Evolutionary conservation across 2,797 vertebrate species (phyloP).

Genomic region (Tiaroga cobitis): DNA sequence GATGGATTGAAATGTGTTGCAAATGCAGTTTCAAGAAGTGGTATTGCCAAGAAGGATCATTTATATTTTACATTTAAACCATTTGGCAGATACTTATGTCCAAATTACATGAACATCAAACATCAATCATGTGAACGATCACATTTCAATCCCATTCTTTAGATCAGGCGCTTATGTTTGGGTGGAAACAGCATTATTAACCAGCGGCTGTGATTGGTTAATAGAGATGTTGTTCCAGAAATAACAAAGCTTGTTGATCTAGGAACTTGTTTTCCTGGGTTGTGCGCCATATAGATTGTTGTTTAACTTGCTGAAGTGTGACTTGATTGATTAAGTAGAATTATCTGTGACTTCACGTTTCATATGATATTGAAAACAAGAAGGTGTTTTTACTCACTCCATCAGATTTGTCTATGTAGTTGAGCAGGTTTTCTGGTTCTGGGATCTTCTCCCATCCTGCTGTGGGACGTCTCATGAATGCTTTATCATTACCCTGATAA

Average conservation of each 20-base stretch:
- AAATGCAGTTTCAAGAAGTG: not conserved
- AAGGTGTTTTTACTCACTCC: not conserved
- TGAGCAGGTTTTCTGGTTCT: not conserved
- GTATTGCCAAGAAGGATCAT: not conserved
- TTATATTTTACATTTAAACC: not conserved
- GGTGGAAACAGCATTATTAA: not conserved
- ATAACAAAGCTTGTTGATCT: not conserved
- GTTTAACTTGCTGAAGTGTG: not conserved
- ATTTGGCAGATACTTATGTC: not conserved
- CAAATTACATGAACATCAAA: not conserved
- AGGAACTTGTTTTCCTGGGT: not conserved
- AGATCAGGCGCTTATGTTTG: not conserved
- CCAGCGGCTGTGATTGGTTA: not conserved
- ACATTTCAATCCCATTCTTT: not conserved
- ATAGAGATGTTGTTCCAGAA: not conserved
- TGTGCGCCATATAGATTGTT: not conserved
- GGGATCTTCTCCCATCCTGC: slow-evolving; percentile 1
- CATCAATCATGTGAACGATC: not conserved
- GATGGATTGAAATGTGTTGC: not conserved
- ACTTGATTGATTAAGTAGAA: not conserved
- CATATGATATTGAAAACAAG: not conserved
- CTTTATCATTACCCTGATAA: slow-evolving; percentile 49
- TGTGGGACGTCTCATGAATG: slow-evolving; percentile 45
- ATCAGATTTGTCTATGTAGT: not conserved
- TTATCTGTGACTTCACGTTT: not conserved